A percentile compares a stretch with the other conserved stretches of the same genome.
These are phyloP conservation scores for Bellardia pandia DNA, from an alignment of 2,888 invertebrate genomes.

Conservation along the genomic window DNA sequence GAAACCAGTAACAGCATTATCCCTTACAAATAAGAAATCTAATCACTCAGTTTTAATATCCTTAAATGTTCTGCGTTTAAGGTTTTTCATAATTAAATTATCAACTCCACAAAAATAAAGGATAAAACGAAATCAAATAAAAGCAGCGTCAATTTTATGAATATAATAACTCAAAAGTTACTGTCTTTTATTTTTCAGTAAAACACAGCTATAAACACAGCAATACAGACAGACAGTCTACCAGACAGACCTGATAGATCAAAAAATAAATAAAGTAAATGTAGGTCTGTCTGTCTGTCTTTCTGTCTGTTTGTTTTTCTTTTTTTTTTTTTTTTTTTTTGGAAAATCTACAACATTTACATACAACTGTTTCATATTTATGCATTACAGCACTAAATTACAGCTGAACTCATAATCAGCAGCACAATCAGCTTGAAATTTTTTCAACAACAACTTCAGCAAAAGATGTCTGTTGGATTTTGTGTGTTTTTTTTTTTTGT, in stretches of 20 bases:
- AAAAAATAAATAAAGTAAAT: constrained; percentile 12
- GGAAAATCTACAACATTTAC: neutral
- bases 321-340: neutral
- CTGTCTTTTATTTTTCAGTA: neutral
- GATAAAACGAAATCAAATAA: constrained; percentile 10
- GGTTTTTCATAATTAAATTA: constrained; percentile 53
- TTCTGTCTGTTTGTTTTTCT: neutral
- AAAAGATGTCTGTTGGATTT: constrained; percentile 17
- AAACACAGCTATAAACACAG: neutral
- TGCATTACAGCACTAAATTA: constrained; percentile 52
- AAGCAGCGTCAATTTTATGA: constrained; percentile 35
- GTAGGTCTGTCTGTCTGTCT: neutral
- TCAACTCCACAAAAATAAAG: constrained; percentile 17
- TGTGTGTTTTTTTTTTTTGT: neutral
- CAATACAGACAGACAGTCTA: neutral
- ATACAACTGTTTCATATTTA: constrained; percentile 45
- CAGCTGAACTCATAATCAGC: constrained; percentile 62
- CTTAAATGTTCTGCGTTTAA: constrained; percentile 27
- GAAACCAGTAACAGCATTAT: too few species aligned
- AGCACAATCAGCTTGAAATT: constrained; percentile 47
- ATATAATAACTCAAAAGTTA: constrained; percentile 50
- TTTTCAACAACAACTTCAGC: constrained; percentile 30
- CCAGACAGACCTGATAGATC: neutral
- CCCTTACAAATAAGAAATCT: neutral
- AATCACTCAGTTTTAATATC: constrained; percentile 40